These are phyloP conservation scores for Mayetiola destructor DNA, from an alignment of 2,888 invertebrate genomes.

Conservation along the genomic window DNA sequence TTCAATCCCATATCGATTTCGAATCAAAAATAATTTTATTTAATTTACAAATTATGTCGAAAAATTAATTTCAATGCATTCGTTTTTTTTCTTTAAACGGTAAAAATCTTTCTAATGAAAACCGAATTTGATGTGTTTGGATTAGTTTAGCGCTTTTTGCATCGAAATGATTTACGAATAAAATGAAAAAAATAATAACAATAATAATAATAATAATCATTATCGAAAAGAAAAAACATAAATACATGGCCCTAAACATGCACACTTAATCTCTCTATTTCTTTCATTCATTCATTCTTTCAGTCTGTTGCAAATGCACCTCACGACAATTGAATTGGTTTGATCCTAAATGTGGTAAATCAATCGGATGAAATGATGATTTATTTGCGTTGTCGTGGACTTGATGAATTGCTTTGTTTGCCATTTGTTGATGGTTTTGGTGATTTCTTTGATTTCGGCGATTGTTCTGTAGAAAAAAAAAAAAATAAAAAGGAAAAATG, in stretches of 20 bases:
- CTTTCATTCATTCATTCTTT: too few species aligned
- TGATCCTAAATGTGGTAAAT: constrained; percentile 4
- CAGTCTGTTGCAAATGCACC: background rate
- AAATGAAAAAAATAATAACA: too few species aligned
- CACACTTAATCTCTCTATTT: background rate
- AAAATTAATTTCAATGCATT: constrained; percentile 8
- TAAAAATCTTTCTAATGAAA: background rate
- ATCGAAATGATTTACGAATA: too few species aligned
- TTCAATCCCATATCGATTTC: too few species aligned
- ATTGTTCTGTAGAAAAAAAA: constrained; percentile 48
- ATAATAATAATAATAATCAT: too few species aligned
- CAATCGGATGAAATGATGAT: background rate
- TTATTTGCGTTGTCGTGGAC: constrained; percentile 58
- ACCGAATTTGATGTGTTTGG: background rate
- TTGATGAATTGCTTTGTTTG: constrained; percentile 37
- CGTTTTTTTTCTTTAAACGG: background rate
- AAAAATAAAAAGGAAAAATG: background rate
- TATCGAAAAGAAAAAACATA: constrained; percentile 1
- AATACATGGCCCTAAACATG: background rate
- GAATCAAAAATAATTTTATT: too few species aligned
- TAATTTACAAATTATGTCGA: too few species aligned
- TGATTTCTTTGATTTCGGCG: constrained; percentile 51
- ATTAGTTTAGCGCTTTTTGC: background rate
- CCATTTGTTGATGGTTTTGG: constrained; percentile 36
- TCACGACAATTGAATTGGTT: constrained; percentile 1